Percentiles rank a stretch among this genome's conserved stretches.
Evolutionary conservation across 2,113 vertebrate genomes (phyloP).

Genomic region (Cinclus cinclus): DNA sequence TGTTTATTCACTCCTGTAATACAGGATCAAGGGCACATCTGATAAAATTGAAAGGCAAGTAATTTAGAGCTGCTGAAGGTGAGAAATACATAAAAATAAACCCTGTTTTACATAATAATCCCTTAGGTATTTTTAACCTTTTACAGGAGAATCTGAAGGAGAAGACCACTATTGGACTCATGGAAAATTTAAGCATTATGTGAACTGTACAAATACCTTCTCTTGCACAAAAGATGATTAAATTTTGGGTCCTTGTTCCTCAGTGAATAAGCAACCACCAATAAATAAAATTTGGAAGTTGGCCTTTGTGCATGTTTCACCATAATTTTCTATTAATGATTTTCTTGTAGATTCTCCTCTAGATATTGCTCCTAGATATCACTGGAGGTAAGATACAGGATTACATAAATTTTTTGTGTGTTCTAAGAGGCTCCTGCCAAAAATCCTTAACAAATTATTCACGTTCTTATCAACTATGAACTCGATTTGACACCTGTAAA

Average conservation of each 20-base stretch:
- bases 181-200: background rate
- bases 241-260: background rate
- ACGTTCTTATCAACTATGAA: background rate
- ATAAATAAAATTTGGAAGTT: background rate
- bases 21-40: background rate
- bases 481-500: background rate
- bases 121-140: rapidly evolving
- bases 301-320: background rate
- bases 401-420: background rate
- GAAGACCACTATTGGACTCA: background rate
- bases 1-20: background rate
- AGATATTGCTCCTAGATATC: background rate
- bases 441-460: background rate
- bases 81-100: background rate
- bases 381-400: background rate
- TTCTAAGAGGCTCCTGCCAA: background rate
- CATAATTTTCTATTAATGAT: background rate
- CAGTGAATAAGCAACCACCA: background rate
- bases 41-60: background rate
- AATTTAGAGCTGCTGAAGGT: background rate
- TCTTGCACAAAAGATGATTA: background rate
- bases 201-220: background rate
- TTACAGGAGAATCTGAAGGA: background rate
- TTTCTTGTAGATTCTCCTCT: background rate
- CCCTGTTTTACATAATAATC: background rate